Conservation (phyloP, 2,113 vertebrate genomes). For the Chaenocephalus aceratus region DNA sequence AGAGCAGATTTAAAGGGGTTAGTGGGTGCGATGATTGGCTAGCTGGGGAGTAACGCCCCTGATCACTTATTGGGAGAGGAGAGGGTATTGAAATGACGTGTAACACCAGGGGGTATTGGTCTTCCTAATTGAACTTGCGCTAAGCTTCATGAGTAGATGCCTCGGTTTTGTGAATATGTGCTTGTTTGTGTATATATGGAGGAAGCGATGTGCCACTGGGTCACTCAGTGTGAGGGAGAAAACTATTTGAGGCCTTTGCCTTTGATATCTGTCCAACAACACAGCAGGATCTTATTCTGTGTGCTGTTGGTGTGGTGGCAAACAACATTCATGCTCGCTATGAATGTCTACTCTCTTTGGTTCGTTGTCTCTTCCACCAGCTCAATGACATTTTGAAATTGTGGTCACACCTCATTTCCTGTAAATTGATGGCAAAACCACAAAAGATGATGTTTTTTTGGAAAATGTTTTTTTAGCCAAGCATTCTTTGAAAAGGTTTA, state of each 20-base stretch:
- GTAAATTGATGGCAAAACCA: neutral
- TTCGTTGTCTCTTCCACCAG: conserved; percentile 1
- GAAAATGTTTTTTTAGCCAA: neutral
- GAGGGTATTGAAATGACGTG: too few species aligned
- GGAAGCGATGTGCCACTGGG: conserved; percentile 50
- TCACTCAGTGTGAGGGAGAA: conserved; percentile 63
- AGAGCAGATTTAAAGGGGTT: too few species aligned
- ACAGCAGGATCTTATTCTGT: conserved; percentile 51
- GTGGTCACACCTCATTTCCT: conserved; percentile 22
- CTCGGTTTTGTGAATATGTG: conserved; percentile 11
- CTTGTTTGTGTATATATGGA: conserved; percentile 58
- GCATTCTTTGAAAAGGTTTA: neutral
- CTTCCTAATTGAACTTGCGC: too few species aligned
- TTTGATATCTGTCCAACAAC: conserved; percentile 69
- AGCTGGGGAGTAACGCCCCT: too few species aligned
- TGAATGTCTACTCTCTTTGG: neutral
- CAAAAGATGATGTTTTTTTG: conserved; percentile 10
- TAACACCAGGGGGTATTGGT: too few species aligned
- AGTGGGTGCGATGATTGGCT: too few species aligned
- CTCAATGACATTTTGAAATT: neutral
- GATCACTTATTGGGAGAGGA: too few species aligned
- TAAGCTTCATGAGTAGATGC: too few species aligned
- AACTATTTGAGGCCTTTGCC: conserved; percentile 61
- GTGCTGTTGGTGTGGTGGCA: conserved; percentile 42
- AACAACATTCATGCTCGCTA: conserved; percentile 32